A percentile compares a stretch with the other conserved stretches of the same genome.
phyloP scores from a whole-genome alignment of 2,888 invertebrate species.

The Pseudococcus viburni region DNA sequence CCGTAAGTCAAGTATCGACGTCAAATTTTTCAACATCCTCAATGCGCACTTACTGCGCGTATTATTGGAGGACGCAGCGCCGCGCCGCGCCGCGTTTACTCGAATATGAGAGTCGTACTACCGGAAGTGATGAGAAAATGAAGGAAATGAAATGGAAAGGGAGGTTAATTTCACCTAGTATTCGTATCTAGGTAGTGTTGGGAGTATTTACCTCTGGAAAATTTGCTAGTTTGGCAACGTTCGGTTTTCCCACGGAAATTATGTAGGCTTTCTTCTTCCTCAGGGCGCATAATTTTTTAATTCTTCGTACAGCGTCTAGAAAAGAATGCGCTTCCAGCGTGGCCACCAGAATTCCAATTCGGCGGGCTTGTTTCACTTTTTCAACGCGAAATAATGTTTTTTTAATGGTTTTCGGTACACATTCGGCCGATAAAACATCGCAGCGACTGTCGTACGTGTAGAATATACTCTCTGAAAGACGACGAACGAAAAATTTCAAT shows the following conservation, averaged over 20 bases:
- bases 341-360: constrained; percentile 91
- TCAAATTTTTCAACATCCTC: too few species aligned
- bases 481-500: not conserved
- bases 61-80: too few species aligned
- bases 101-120: too few species aligned
- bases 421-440: constrained; percentile 48
- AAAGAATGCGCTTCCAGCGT: constrained; percentile 89
- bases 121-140: too few species aligned
- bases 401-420: constrained; percentile 76
- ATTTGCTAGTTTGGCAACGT: constrained; percentile 94
- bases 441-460: constrained; percentile 56
- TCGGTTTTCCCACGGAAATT: constrained; percentile 94
- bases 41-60: too few species aligned
- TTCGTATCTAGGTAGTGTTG: too few species aligned
- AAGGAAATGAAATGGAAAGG: too few species aligned
- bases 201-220: constrained; percentile 81
- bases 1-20: too few species aligned
- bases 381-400: constrained; percentile 88
- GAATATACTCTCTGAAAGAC: constrained; percentile 64
- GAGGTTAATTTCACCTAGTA: too few species aligned
- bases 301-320: constrained; percentile 80
- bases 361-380: constrained; percentile 90
- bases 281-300: constrained; percentile 81
- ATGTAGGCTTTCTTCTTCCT: constrained; percentile 88
- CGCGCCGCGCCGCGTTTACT: too few species aligned